Evolutionary conservation across 2,888 invertebrate species (phyloP).

Genomic region (Helicoverpa assulta): DNA sequence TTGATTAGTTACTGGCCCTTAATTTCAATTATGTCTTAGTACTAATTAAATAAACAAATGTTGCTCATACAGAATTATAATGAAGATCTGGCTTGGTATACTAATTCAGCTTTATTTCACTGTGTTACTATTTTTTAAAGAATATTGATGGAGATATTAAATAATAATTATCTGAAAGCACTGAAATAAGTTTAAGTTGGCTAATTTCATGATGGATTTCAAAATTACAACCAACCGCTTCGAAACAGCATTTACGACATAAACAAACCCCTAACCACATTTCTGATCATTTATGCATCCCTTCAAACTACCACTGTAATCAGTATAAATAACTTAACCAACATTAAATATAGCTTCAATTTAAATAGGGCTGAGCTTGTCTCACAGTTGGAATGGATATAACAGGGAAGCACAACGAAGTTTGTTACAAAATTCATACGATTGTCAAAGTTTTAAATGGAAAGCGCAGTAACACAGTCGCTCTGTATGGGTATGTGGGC

Average conservation of each 20-base stretch:
- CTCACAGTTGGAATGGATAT: slow-evolving; percentile 11
- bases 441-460: slow-evolving; percentile 61
- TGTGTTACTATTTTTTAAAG: neutral
- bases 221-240: too few species aligned
- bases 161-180: too few species aligned
- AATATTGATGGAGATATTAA: too few species aligned
- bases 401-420: slow-evolving; percentile 19
- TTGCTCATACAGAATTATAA: neutral
- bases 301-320: too few species aligned
- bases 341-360: slow-evolving; percentile 26
- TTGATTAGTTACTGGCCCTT: neutral
- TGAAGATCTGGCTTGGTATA: too few species aligned
- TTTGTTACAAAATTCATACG: slow-evolving; percentile 42
- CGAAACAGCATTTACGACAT: too few species aligned
- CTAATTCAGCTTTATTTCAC: too few species aligned
- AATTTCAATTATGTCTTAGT: neutral
- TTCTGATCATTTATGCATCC: too few species aligned
- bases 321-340: slow-evolving; percentile 9
- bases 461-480: slow-evolving; percentile 30
- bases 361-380: slow-evolving; percentile 27
- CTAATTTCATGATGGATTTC: too few species aligned
- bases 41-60: neutral
- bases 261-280: too few species aligned
- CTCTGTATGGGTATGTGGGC: slow-evolving; percentile 4
- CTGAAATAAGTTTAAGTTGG: too few species aligned